phyloP scores from a whole-genome alignment of 2,888 invertebrate species.

The Spialia ferax region DNA sequence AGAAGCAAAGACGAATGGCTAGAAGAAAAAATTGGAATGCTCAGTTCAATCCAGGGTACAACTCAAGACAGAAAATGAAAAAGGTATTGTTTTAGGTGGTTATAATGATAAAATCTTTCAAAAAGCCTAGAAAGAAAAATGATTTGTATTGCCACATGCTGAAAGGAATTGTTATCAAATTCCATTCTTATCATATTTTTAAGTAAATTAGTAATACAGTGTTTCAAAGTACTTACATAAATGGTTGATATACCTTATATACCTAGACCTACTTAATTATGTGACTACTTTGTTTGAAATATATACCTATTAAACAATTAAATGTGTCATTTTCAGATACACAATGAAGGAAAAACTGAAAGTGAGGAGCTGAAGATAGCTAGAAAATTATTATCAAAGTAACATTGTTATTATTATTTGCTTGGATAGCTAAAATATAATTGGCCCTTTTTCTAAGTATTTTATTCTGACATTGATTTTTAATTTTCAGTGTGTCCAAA shows the following conservation, averaged over 20 bases:
- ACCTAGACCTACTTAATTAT: too few relatives aligned
- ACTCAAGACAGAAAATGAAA: constrained; percentile 70
- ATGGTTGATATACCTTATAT: too few relatives aligned
- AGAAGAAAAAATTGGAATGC: constrained; percentile 85
- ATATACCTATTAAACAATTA: too few relatives aligned
- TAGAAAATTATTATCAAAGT: constrained; percentile 69
- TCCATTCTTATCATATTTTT: too few relatives aligned
- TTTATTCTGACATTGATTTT: constrained; percentile 13
- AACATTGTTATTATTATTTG: constrained; percentile 44
- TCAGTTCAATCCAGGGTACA: constrained; percentile 73
- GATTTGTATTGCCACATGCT: too few relatives aligned
- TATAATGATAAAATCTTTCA: neutral
- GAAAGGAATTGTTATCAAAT: too few relatives aligned
- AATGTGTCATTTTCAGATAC: constrained; percentile 56
- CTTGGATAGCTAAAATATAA: neutral
- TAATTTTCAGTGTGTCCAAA: constrained; percentile 69
- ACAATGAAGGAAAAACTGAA: constrained; percentile 73
- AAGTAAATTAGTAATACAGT: too few relatives aligned
- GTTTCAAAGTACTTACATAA: too few relatives aligned
- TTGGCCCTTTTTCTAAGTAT: constrained; percentile 11
- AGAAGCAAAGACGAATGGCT: constrained; percentile 86
- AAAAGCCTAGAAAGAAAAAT: neutral
- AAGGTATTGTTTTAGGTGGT: constrained; percentile 51
- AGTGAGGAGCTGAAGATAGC: constrained; percentile 69
- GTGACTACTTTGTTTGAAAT: too few relatives aligned